Conservation (phyloP, 1,140 invertebrate genomes). For the Metaphire vulgaris region DNA sequence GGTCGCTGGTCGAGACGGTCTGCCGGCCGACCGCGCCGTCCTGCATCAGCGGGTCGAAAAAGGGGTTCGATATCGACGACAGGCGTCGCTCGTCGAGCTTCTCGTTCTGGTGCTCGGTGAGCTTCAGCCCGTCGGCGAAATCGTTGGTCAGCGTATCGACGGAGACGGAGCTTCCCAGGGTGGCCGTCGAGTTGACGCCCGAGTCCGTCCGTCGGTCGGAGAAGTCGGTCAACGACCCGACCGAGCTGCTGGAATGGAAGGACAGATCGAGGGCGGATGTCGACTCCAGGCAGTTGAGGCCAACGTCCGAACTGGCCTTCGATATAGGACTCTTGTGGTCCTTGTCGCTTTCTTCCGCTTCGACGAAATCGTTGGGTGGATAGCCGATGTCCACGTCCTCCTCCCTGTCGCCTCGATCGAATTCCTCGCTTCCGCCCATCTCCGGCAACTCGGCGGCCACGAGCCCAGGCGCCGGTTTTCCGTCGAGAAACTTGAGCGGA, state of each 20-base stretch:
- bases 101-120: conserved; percentile 44
- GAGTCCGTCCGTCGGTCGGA: conserved; percentile 11
- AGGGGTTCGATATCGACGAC: conserved; percentile 36
- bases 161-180: background rate
- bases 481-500: background rate
- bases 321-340: conserved; percentile 6
- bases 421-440: background rate
- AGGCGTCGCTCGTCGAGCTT: conserved; percentile 42
- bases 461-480: background rate
- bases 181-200: background rate
- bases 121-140: conserved; percentile 31
- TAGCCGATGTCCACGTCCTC: background rate
- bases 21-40: conserved; percentile 23
- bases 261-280: background rate
- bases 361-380: background rate
- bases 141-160: conserved; percentile 5
- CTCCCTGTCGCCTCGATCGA: background rate
- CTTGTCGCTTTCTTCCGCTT: background rate
- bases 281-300: background rate
- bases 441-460: background rate
- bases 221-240: background rate
- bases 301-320: conserved; percentile 8
- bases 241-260: background rate
- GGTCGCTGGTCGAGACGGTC: background rate
- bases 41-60: conserved; percentile 44